Percentiles rank a stretch among this genome's conserved stretches.
phyloP scores from a whole-genome alignment of 1,140 invertebrate genomes.

The Phymorhynchus buccinoides region DNA sequence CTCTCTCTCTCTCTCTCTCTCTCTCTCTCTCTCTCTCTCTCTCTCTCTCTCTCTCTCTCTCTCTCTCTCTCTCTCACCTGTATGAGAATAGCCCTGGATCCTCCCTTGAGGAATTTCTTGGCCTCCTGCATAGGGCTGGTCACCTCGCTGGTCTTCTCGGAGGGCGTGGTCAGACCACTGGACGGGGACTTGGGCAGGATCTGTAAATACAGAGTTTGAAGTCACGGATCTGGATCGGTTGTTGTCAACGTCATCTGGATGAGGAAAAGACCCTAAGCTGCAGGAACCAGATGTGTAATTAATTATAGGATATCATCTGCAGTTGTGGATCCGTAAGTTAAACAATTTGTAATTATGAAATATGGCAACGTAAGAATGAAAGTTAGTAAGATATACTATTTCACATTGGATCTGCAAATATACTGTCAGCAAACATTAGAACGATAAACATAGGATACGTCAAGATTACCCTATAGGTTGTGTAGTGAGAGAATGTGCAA shows the following conservation, averaged over 20 bases:
- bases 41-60: background rate
- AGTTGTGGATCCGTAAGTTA: background rate
- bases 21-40: background rate
- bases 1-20: no score
- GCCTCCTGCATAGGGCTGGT: constrained; percentile 9
- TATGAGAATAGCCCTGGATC: background rate
- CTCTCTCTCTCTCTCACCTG: background rate
- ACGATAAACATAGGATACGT: no score
- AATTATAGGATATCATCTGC: background rate
- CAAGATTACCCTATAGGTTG: no score
- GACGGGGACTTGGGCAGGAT: constrained; percentile 29
- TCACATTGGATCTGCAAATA: background rate
- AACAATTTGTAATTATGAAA: background rate
- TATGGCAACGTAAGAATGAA: background rate
- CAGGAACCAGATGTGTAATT: no score
- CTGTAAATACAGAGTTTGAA: background rate
- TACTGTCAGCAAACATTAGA: no score
- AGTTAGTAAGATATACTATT: background rate
- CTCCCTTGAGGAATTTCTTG: constrained; percentile 28
- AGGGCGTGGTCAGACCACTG: constrained; percentile 19
- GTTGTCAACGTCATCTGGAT: background rate
- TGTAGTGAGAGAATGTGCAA: no score
- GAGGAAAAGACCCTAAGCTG: background rate
- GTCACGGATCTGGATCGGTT: background rate
- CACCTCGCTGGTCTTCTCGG: constrained; percentile 14